phyloP scores from a whole-genome alignment of 30 jellyfish, hydroid and myxozoan genomes.

The Aurelia aurita complex sp. Pacific region DNA sequence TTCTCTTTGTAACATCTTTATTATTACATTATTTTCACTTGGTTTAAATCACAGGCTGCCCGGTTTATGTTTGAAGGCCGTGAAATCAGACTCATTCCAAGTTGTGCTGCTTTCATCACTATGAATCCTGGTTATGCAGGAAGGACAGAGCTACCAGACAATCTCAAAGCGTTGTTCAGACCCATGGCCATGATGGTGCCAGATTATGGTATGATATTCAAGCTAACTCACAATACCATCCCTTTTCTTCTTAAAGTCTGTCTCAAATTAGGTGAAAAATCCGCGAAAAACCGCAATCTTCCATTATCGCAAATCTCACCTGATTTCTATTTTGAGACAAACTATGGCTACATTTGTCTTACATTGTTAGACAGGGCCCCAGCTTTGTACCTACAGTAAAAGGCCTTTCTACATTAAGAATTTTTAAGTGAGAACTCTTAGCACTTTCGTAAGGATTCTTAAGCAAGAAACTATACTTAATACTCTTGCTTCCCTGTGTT shows the following conservation, averaged over 20 bases:
- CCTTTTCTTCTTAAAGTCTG: background rate
- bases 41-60: slow-evolving; percentile 57
- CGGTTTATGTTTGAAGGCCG: slow-evolving; percentile 98
- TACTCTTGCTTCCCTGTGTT: no score
- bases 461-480: no score
- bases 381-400: no score
- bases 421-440: no score
- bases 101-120: slow-evolving; percentile 99
- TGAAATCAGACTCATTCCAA: slow-evolving; percentile 86
- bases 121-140: slow-evolving; percentile 99
- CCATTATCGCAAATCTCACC: no score
- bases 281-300: no score
- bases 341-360: background rate
- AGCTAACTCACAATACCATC: background rate
- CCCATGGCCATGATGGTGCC: slow-evolving; percentile 99
- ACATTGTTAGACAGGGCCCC: background rate
- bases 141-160: slow-evolving; percentile 98
- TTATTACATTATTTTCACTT: no score
- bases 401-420: no score
- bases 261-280: background rate
- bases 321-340: no score
- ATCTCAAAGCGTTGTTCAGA: slow-evolving; percentile 92
- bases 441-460: no score
- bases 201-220: slow-evolving; percentile 77
- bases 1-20: no score